A percentile compares a stretch with the other conserved stretches of the same genome.
phyloP scores from a whole-genome alignment of 92 coral and sea anemone genomes.

The Muricea muricata region DNA sequence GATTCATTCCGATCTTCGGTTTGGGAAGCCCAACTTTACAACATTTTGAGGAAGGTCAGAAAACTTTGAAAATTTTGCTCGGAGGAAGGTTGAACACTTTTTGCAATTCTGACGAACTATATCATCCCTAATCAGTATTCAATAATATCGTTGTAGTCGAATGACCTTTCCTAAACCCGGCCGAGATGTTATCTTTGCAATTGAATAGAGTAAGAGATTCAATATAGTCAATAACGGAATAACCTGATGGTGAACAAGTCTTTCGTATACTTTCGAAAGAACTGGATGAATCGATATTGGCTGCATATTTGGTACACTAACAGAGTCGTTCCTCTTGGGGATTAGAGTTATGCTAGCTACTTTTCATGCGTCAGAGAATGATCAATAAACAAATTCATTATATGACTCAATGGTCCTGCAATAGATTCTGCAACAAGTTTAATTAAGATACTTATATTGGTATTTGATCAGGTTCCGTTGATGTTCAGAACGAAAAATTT shows the following conservation, averaged over 20 bases:
- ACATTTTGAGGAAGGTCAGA: too few relatives aligned
- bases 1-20: too few relatives aligned
- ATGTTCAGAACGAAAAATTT: too few relatives aligned
- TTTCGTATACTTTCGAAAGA: neutral
- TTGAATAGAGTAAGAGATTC: too few relatives aligned
- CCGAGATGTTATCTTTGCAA: neutral
- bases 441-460: too few relatives aligned
- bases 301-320: neutral
- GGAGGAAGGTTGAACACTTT: too few relatives aligned
- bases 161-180: neutral
- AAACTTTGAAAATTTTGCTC: too few relatives aligned
- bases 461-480: neutral
- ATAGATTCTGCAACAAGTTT: neutral
- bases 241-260: neutral
- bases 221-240: too few relatives aligned
- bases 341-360: neutral
- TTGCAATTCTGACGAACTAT: too few relatives aligned
- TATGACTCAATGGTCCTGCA: neutral
- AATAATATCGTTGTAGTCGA: neutral
- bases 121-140: neutral
- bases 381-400: neutral
- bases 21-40: too few relatives aligned
- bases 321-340: neutral
- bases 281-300: neutral
- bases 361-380: neutral